Conservation (phyloP, 2,113 vertebrate genomes). For the Nannospalax galili region DNA sequence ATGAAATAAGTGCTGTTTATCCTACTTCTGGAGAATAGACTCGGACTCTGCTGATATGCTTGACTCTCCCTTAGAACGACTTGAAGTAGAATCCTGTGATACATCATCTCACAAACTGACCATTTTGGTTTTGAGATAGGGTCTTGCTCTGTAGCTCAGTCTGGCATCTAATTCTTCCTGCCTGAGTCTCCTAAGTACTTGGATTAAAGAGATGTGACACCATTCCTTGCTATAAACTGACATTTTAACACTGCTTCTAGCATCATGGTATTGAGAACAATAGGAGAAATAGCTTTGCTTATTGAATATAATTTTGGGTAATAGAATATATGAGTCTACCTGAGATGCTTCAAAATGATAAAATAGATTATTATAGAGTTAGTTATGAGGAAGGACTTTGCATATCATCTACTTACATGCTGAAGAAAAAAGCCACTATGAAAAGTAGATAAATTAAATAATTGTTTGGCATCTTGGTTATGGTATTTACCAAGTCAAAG, state of each 20-base stretch:
- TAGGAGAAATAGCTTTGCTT: not conserved
- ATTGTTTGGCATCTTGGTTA: not conserved
- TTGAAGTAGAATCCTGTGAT: not conserved
- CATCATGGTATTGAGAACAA: not conserved
- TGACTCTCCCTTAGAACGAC: not conserved
- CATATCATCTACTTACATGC: not conserved
- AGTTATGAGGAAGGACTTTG: not conserved
- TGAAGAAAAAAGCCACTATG: not conserved
- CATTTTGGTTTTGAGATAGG: not conserved
- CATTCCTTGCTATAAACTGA: no score
- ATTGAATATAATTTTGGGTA: not conserved
- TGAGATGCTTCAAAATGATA: not conserved
- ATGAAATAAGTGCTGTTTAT: not conserved
- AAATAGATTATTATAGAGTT: no score
- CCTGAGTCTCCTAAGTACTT: not conserved
- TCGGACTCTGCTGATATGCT: not conserved
- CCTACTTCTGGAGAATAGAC: not conserved
- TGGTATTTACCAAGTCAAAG: not conserved
- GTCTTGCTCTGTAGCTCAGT: not conserved
- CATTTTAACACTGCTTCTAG: not conserved
- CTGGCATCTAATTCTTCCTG: not conserved
- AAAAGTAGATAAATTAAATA: conserved; percentile 13
- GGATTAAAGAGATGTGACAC: not conserved
- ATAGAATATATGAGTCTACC: not conserved
- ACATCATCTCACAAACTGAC: not conserved